Base-by-base conservation (phyloP, 2,113 vertebrate genomes). In the Archilochus colubris region DNA sequence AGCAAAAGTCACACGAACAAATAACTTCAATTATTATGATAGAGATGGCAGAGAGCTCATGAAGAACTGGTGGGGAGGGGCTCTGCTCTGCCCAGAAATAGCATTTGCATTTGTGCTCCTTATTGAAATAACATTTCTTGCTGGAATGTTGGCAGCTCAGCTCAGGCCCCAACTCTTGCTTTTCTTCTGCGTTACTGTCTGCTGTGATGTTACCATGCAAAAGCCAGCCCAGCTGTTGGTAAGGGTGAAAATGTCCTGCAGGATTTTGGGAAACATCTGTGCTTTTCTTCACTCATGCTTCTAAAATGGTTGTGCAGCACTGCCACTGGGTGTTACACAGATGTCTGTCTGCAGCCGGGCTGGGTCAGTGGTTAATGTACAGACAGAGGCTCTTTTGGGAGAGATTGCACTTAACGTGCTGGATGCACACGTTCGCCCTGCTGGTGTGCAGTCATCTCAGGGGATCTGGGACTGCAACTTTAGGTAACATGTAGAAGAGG, bases 251-350 rank as follows among this genome's bases (percentile, higher is more conserved):
- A 83, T 48, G 40, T 89, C 85, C 82, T 74, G 55, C 53, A 80
- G 72, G 68, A 70, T 88, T 93, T 81, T 94, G 80, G 76, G 82
- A 94, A 88, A 82, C 88, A 76, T 93, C 75, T 93, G 75, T 63
- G 55, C 46, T 74, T 93, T 73, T 74, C 59, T 88, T 90, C 24
- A 18, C 51, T 80, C 55, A 9, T 14, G 31, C 46, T 77, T 48
- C 82, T 86, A 63, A 43, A 83, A 59, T 28, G 75, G 31, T 14
- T 70, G 24, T 88, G 86, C 43, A 81, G 88, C n/a, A 3, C 18
- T 53, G 58, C 58, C 81, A 53, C 19, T 3, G n/a, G 67, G 64
- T 59, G 69, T 80, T 77, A 28, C 59, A 46, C 68, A 90, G 79
- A 70, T 81, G 90, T 31, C 0, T 0, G 38, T 86, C 27, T 88